Percentiles rank a stretch among this genome's conserved stretches.
These are phyloP conservation scores for Lycia hirtaria DNA, from an alignment of 2,888 invertebrate genomes.

Conservation along the genomic window DNA sequence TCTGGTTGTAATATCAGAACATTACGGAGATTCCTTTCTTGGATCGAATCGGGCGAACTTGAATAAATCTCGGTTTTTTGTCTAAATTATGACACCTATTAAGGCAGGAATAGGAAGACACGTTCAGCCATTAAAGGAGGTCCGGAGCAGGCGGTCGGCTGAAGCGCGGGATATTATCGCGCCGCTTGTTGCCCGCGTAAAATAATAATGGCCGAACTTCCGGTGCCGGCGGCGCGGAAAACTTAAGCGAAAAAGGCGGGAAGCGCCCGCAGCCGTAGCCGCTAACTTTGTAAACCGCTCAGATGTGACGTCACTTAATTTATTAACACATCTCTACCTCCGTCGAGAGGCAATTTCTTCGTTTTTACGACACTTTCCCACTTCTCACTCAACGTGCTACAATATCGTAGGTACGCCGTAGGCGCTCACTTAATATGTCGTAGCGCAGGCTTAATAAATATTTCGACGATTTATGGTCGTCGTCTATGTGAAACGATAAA, in stretches of 20 bases:
- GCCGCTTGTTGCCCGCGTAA: constrained; percentile 86
- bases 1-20: constrained; percentile 30
- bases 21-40: constrained; percentile 36
- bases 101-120: constrained; percentile 82
- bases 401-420: constrained; percentile 48
- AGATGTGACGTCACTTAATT: constrained; percentile 84
- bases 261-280: constrained; percentile 78
- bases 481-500: background rate
- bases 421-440: constrained; percentile 29
- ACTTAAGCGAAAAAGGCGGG: constrained; percentile 82
- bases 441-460: constrained; percentile 37
- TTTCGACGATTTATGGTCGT: constrained; percentile 35
- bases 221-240: constrained; percentile 85
- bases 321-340: constrained; percentile 81
- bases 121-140: constrained; percentile 79
- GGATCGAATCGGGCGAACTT: constrained; percentile 54
- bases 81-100: constrained; percentile 83
- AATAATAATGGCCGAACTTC: constrained; percentile 86
- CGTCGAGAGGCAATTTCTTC: constrained; percentile 62
- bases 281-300: constrained; percentile 76
- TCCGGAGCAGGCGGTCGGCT: constrained; percentile 63
- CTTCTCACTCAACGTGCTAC: constrained; percentile 65
- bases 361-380: constrained; percentile 73
- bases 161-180: constrained; percentile 84
- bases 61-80: constrained; percentile 75